Conservation (phyloP, 2,888 invertebrate genomes). For the Amphipoea oculea region DNA sequence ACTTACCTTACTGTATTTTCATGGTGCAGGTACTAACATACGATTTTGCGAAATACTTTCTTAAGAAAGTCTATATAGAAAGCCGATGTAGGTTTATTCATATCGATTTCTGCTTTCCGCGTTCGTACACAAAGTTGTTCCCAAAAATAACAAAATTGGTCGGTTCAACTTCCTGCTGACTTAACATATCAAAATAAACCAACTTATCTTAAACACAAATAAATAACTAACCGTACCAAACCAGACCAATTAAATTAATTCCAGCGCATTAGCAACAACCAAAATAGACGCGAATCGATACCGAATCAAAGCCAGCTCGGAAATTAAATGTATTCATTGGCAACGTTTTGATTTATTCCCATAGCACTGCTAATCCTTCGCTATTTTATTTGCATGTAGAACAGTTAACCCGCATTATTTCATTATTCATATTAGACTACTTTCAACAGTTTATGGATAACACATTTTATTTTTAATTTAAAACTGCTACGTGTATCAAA, state of each 20-base stretch:
- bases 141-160: neutral
- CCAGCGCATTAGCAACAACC: constrained; percentile 75
- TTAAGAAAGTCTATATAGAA: neutral
- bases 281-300: constrained; percentile 74
- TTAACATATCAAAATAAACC: constrained; percentile 9
- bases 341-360: constrained; percentile 79
- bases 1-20: neutral
- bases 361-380: constrained; percentile 68
- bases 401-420: constrained; percentile 50
- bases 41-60: neutral
- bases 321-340: constrained; percentile 82
- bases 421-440: constrained; percentile 52
- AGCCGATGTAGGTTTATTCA: neutral
- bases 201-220: constrained; percentile 23
- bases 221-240: constrained; percentile 43
- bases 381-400: constrained; percentile 63
- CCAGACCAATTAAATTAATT: constrained; percentile 74
- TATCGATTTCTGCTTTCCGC: neutral
- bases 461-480: constrained; percentile 36
- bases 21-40: neutral
- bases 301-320: constrained; percentile 76
- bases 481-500: constrained; percentile 29
- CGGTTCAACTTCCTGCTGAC: neutral
- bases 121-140: neutral
- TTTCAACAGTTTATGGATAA: constrained; percentile 36